Evolutionary conservation across 2,888 invertebrate genomes (phyloP).

Genomic region (Acanthosepion esculentum): DNA sequence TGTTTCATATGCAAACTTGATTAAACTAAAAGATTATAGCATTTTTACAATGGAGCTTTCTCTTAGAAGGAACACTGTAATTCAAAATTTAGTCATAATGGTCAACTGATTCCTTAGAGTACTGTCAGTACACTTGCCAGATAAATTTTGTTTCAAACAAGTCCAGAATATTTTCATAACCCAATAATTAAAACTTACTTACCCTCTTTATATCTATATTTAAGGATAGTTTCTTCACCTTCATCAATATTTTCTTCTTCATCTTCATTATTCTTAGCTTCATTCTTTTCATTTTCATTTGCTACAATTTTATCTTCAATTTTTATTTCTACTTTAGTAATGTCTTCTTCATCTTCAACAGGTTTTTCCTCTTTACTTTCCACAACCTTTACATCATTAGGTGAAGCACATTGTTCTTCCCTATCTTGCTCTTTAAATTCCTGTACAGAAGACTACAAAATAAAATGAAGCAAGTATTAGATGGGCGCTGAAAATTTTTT

Average conservation of each 20-base stretch:
- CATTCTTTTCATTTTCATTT: slow-evolving; percentile 57
- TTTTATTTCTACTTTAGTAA: slow-evolving; percentile 57
- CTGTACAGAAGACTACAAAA: slow-evolving; percentile 4
- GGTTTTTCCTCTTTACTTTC: slow-evolving; percentile 36
- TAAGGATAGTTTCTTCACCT: slow-evolving; percentile 50
- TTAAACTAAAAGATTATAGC: neutral
- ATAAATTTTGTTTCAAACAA: neutral
- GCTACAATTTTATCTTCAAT: slow-evolving; percentile 55
- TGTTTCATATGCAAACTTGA: neutral
- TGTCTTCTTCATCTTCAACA: slow-evolving; percentile 45
- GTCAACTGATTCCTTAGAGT: too few relatives aligned
- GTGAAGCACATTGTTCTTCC: neutral
- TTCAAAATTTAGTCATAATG: too few relatives aligned
- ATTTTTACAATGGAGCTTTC: neutral
- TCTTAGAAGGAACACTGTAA: too few relatives aligned
- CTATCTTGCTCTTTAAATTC: neutral
- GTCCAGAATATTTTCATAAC: neutral
- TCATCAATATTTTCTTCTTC: slow-evolving; percentile 50
- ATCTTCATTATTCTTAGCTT: slow-evolving; percentile 53
- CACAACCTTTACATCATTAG: neutral
- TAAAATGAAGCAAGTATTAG: neutral
- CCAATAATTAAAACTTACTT: slow-evolving; percentile 42
- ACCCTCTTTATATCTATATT: slow-evolving; percentile 67
- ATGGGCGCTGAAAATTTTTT: too few relatives aligned
- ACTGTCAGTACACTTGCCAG: too few relatives aligned